A percentile compares a stretch with the other conserved stretches of the same genome.
phyloP scores from a whole-genome alignment of 2,113 vertebrate genomes.

The Atlantisia rogersi region DNA sequence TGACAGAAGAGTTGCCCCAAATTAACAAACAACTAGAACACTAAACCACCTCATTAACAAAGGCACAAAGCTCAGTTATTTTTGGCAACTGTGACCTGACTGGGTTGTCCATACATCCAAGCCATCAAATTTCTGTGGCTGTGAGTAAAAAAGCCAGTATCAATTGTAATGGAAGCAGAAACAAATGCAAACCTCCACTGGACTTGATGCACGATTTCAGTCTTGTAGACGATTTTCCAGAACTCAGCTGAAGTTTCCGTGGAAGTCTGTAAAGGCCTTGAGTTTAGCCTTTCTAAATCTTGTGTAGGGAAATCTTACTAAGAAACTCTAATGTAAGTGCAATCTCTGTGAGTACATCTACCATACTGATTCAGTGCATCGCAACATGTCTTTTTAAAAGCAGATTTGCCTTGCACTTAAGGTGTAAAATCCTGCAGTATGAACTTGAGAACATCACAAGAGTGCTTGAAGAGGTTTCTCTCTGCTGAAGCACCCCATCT shows the following conservation, averaged over 20 bases:
- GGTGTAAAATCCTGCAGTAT: neutral
- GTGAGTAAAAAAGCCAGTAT: neutral
- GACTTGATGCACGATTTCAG: neutral
- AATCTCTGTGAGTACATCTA: neutral
- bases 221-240: neutral
- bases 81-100: neutral
- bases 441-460: neutral
- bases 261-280: neutral
- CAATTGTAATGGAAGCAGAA: neutral
- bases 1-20: neutral
- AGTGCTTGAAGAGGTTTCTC: neutral
- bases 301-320: neutral
- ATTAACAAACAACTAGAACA: neutral
- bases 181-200: neutral
- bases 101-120: neutral
- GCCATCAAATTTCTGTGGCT: neutral
- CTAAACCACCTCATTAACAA: neutral
- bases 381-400: neutral
- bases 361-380: neutral
- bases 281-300: neutral
- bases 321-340: neutral
- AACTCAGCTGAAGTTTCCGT: neutral
- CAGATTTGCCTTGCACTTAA: neutral
- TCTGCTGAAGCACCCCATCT: neutral
- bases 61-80: neutral